Evolutionary conservation across 2,888 invertebrate species (phyloP), one percentile per base, ranked within the genome.

Genomic region (Apocheima hispidaria): DNA sequence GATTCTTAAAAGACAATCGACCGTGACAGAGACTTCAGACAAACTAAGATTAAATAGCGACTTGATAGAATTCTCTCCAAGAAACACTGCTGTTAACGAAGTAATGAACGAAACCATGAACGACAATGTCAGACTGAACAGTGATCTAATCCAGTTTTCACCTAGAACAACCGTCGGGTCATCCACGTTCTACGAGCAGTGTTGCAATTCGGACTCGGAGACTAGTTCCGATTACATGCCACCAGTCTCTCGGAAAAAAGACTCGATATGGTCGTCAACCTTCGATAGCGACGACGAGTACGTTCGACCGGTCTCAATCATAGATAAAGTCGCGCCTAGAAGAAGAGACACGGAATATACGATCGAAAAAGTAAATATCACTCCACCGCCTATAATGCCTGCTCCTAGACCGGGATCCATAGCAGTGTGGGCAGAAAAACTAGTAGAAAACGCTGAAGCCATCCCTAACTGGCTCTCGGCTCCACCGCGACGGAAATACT

Each of bases 391-490:
- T 0, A 77, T 83, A 1, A 92, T 91, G 43, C 78, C 83, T 2
- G 90, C 92, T 5, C 92, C 92, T 2, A 78, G 89, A 62, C 87
- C 89, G 1, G 83, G 84, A 0, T 89, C 90, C 0, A 63, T 92
- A 30, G 89, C 91, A 0, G 81, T 86, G 21, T 92, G 91, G 92
- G 92, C 92, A 6, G 92, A 92, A 51, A 90, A 91, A 82, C 69
- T 94, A 63, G 83, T 94, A 3, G 91, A 94, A 65, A 94, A 94
- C 65, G 94, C 94, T 0, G 94, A 94, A 73, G 82, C 93, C 3
- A 81, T 94, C 75, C 87, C 94, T 69, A 60, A 84, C 63, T 86
- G 94, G 94, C 65, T 93, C 57, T 88, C 93, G 74, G 82, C 94
- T 78, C 81, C 92, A 61, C 76, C 90, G 64, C 69, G 94, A 80